These are phyloP conservation scores for Caenorhabditis zanzibari DNA, from an alignment of 2,888 invertebrate genomes.

Conservation along the genomic window DNA sequence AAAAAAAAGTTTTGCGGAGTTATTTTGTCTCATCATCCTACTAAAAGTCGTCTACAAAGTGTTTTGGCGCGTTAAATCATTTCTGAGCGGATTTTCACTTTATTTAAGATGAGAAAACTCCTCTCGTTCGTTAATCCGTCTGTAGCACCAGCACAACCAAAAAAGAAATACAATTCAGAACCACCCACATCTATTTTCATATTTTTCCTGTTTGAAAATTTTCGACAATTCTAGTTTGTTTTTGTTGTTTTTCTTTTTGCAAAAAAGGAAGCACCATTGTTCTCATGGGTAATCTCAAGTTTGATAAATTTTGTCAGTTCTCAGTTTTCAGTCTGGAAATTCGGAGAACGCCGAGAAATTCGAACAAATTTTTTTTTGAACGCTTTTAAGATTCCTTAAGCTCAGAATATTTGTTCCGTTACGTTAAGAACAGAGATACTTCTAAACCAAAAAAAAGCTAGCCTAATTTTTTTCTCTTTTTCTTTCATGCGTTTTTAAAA, in stretches of 20 bases:
- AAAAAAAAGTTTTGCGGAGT: too few relatives aligned
- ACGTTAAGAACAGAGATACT: not conserved
- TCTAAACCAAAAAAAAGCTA: not conserved
- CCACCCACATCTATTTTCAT: not conserved
- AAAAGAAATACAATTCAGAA: too few relatives aligned
- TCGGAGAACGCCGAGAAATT: too few relatives aligned
- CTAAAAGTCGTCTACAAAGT: too few relatives aligned
- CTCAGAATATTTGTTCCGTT: constrained; percentile 8
- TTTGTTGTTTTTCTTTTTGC: not conserved
- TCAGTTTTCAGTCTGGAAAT: too few relatives aligned
- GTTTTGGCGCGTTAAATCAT: constrained; percentile 7
- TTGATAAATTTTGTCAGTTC: not conserved
- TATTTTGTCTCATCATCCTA: too few relatives aligned
- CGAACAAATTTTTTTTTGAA: not conserved
- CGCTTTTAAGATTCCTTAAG: not conserved
- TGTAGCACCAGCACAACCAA: not conserved
- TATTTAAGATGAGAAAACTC: not conserved
- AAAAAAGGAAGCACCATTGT: not conserved
- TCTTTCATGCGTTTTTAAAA: not conserved
- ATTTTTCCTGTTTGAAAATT: not conserved
- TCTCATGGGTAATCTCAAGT: not conserved
- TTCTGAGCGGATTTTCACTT: constrained; percentile 19
- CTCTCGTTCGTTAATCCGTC: constrained; percentile 18
- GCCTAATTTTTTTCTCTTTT: not conserved
- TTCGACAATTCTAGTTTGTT: not conserved